A percentile compares a stretch with the other conserved stretches of the same genome.
Evolutionary conservation across 2,113 vertebrate genomes (phyloP).

Genomic region (Anseranas semipalmata): DNA sequence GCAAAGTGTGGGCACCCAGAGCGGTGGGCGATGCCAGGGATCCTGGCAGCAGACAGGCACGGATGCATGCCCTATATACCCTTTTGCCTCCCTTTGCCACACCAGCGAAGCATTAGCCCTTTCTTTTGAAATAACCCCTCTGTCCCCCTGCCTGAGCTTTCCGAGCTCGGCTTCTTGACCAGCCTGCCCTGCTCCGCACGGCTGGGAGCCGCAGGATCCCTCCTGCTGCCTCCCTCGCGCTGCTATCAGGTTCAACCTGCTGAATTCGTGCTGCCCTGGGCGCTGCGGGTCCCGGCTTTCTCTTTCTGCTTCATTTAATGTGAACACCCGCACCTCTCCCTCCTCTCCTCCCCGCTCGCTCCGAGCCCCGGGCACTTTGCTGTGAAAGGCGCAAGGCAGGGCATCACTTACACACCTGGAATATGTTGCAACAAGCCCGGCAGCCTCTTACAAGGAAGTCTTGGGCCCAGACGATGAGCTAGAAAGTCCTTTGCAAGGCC

Average conservation of each 20-base stretch:
- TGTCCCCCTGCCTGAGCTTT: background rate
- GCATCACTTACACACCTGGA: constrained; percentile 70
- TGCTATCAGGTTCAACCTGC: constrained; percentile 72
- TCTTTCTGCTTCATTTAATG: constrained; percentile 75
- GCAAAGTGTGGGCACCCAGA: background rate
- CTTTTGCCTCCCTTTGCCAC: background rate
- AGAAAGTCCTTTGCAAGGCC: constrained; percentile 54
- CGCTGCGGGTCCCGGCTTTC: constrained; percentile 61
- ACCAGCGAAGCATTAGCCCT: background rate
- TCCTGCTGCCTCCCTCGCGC: background rate
- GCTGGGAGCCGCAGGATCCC: background rate
- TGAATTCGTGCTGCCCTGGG: constrained; percentile 52
- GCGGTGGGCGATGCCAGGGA: background rate
- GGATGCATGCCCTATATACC: background rate
- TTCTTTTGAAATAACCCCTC: background rate
- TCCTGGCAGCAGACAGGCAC: background rate
- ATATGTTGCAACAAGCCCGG: constrained; percentile 69
- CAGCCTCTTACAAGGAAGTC: constrained; percentile 47
- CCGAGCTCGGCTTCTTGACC: background rate
- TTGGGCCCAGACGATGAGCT: background rate
- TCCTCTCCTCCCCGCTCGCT: constrained; percentile 36
- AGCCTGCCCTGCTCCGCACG: fast-evolving
- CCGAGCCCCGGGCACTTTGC: constrained; percentile 42
- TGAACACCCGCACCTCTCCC: constrained; percentile 45
- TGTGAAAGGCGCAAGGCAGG: constrained; percentile 67